These are phyloP conservation scores for Andrena flavipes DNA, from an alignment of 2,888 invertebrate species.

Conservation along the genomic window DNA sequence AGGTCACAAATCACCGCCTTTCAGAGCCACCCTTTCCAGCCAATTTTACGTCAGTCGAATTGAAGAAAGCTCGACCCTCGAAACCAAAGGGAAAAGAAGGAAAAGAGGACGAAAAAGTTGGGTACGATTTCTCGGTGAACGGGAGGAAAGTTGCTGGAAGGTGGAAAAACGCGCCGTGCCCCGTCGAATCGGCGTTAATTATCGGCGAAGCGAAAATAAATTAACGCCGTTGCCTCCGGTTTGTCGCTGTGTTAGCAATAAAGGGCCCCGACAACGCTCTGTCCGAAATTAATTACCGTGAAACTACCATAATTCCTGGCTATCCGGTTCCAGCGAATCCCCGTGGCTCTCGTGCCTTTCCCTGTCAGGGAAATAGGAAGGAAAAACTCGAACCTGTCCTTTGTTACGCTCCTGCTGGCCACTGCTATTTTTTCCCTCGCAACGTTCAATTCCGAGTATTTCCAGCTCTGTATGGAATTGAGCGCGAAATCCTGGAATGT, in stretches of 20 bases:
- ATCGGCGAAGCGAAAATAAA: slow-evolving; percentile 48
- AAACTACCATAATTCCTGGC: slow-evolving; percentile 43
- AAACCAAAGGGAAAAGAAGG: not conserved
- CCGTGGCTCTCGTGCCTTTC: not conserved
- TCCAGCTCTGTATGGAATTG: slow-evolving; percentile 7
- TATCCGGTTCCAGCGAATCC: not conserved
- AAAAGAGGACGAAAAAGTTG: not conserved
- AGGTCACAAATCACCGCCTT: not conserved
- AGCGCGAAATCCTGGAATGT: not conserved
- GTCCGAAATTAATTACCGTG: slow-evolving; percentile 43
- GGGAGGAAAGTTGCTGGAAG: not conserved
- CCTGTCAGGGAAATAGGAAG: not conserved
- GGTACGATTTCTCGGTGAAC: not conserved
- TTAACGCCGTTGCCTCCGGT: slow-evolving; percentile 24
- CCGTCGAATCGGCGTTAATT: slow-evolving; percentile 42
- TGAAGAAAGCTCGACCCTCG: not conserved
- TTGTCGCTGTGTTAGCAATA: slow-evolving; percentile 22
- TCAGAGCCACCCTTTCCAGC: not conserved
- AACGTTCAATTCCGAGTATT: slow-evolving; percentile 1
- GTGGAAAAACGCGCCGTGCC: slow-evolving; percentile 4
- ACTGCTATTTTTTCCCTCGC: not conserved
- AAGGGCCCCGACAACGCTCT: slow-evolving; percentile 20
- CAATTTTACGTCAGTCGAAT: not conserved
- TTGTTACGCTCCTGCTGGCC: not conserved
- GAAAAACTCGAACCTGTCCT: not conserved